Conservation (phyloP, 2,888 invertebrate genomes). For the Drosophila siamana region DNA sequence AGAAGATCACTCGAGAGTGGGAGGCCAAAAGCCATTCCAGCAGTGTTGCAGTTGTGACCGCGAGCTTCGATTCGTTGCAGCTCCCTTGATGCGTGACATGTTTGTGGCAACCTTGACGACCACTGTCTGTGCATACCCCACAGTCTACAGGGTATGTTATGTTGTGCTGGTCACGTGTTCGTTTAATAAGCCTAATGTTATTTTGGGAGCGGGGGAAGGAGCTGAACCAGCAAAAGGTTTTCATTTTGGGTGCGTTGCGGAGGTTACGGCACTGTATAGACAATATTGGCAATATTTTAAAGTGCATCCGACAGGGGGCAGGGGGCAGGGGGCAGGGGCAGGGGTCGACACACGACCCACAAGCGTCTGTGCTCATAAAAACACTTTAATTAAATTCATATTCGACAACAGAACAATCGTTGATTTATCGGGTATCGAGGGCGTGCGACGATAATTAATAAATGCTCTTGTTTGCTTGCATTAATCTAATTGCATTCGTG, state of each 20-base stretch:
- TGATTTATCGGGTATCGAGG: conserved; percentile 54
- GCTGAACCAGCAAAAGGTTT: conserved; percentile 8
- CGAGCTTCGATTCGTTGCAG: conserved; percentile 65
- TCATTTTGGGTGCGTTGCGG: conserved; percentile 4
- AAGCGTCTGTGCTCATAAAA: conserved; percentile 72
- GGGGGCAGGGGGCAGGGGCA: neutral
- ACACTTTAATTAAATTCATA: conserved; percentile 84
- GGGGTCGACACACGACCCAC: conserved; percentile 60
- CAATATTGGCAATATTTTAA: conserved; percentile 82
- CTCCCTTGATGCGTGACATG: conserved; percentile 71
- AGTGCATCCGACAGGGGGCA: conserved; percentile 53
- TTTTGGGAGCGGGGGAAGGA: conserved; percentile 1
- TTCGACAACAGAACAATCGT: conserved; percentile 57
- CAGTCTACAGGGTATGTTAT: conserved; percentile 25
- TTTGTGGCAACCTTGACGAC: conserved; percentile 76
- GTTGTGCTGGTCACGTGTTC: conserved; percentile 62
- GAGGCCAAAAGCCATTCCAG: neutral
- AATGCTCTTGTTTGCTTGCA: conserved; percentile 59
- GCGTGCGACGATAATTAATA: conserved; percentile 60
- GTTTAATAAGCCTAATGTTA: conserved; percentile 79
- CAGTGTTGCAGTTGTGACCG: conserved; percentile 19
- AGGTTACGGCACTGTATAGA: conserved; percentile 63
- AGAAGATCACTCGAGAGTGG: conserved; percentile 1
- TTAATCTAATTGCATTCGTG: conserved; percentile 71
- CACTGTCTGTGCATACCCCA: conserved; percentile 68